Evolutionary conservation across 2,797 vertebrate genomes (phyloP).

Genomic region (Aphelocoma californica): DNA sequence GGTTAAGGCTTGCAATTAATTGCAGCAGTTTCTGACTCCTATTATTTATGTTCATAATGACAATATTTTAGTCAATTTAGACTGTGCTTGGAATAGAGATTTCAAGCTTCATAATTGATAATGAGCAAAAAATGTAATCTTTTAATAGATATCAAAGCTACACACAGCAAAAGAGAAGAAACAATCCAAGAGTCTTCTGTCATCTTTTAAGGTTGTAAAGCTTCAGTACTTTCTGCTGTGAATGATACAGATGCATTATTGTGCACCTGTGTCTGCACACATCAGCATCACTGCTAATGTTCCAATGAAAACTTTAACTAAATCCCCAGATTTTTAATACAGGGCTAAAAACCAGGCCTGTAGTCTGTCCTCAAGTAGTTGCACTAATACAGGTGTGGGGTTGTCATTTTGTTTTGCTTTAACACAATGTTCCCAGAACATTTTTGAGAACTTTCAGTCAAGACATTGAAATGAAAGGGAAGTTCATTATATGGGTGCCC

Average conservation of each 20-base stretch:
- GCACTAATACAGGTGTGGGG: fast-evolving
- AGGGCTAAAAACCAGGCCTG: background rate
- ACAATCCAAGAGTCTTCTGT: background rate
- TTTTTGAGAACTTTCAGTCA: background rate
- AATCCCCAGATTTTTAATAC: background rate
- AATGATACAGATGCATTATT: background rate
- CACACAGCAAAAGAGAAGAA: background rate
- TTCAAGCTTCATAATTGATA: background rate
- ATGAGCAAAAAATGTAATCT: background rate
- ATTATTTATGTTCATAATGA: background rate
- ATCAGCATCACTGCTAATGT: background rate
- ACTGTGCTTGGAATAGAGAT: background rate
- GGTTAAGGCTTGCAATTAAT: background rate
- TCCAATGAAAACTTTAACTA: background rate
- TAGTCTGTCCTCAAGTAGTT: background rate
- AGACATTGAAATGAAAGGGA: background rate
- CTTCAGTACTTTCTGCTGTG: background rate
- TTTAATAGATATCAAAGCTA: background rate
- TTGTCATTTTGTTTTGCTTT: background rate
- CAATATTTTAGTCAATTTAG: background rate
- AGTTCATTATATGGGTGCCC: background rate
- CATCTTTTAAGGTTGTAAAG: background rate
- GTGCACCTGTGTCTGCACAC: background rate
- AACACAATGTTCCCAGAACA: background rate
- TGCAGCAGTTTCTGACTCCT: background rate